Evolutionary conservation across 2,113 vertebrate species (phyloP).

Genomic region (Otus sunia): DNA sequence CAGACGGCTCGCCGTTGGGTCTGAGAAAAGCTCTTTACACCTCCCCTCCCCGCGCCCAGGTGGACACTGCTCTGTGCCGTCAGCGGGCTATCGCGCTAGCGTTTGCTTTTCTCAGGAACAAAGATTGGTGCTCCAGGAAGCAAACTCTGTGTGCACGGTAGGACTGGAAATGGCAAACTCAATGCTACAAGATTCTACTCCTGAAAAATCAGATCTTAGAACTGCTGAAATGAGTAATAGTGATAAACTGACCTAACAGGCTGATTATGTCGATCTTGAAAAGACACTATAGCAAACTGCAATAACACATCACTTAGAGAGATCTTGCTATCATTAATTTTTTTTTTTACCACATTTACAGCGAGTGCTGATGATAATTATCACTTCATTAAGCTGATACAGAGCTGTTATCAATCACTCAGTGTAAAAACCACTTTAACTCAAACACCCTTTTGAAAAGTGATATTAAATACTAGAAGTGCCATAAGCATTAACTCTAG

Average conservation of each 20-base stretch:
- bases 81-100: no score
- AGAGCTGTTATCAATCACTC: not conserved
- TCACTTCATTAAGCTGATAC: not conserved
- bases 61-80: not conserved
- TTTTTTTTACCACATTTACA: slow-evolving; percentile 21
- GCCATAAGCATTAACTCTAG: not conserved
- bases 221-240: not conserved
- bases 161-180: not conserved
- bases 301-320: not conserved
- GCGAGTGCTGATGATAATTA: not conserved
- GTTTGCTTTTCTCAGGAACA: not conserved
- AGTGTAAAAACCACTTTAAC: not conserved
- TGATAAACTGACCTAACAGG: not conserved
- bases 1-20: not conserved
- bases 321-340: not conserved
- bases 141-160: not conserved
- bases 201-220: not conserved
- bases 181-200: not conserved
- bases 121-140: not conserved
- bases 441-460: not conserved
- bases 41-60: not conserved
- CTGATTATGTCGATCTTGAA: not conserved
- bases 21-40: not conserved
- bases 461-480: not conserved
- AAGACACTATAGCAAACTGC: not conserved